Evolutionary conservation across 2,888 invertebrate species (phyloP), one percentile per base, ranked within the genome.

Genomic region (Sussaba pulchella): DNA sequence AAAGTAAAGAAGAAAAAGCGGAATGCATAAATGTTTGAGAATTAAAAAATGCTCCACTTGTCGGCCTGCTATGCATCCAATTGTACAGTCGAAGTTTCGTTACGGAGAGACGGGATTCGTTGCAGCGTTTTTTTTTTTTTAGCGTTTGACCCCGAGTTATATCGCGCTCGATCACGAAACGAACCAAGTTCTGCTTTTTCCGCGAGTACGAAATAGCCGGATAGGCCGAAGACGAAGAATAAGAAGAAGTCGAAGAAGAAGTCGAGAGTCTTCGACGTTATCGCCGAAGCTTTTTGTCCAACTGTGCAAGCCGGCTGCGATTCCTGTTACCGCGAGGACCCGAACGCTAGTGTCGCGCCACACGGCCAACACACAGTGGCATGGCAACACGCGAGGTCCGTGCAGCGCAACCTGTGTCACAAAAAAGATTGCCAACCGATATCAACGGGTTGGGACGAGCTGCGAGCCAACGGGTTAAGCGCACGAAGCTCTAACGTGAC

Each of bases 331-430:
- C n/a, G 21, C 17, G 39, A 45, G 50, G 24, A 2, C 2, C 31
- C 59, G 59, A 21, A 54, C 31, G 66, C 47, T 31, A 64, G 21
- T 69, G 54, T 14, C 8, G 57, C 43, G 31, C 24, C 43, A 45
- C n/a, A n/a, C 19, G 57, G 63, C 57, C 6, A 63, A 52, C 57
- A 66, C 47, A 66, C 85, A 82, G 88, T 87, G 85, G 86, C 88
- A 84, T 87, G 85, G 88, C 86, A 87, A 86, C 91, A 91, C 90
- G 90, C 90, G 85, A 91, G 84, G 87, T 31, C 86, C 84, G 85
- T 84, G 86, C 24, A 26, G 31, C 84, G 63, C 74, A 85, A 86
- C 85, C 86, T 85, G 57, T 41, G 88, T 87, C 88, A 89, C 90
- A 87, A 50, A 61, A 84, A 86, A 91, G 90, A 91, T 91, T 87